Evolutionary conservation across 2,113 vertebrate species (phyloP).

Genomic region (Zapornia atra): DNA sequence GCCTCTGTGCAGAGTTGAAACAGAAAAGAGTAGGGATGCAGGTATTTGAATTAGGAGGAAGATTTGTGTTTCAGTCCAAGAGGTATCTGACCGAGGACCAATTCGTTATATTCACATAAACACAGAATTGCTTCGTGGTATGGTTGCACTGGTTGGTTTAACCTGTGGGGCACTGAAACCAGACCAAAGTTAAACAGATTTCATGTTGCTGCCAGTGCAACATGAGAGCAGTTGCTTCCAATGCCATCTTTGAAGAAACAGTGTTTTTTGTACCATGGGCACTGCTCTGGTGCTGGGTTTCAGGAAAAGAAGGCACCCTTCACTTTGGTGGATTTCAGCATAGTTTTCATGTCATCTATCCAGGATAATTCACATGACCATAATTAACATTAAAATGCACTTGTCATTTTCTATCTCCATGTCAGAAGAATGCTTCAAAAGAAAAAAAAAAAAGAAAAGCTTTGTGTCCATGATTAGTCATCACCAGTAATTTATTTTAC

Average conservation of each 20-base stretch:
- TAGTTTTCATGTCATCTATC: background rate
- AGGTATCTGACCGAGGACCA: background rate
- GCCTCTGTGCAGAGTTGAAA: background rate
- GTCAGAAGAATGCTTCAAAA: slow-evolving; percentile 4
- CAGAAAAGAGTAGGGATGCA: background rate
- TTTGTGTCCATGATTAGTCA: slow-evolving; percentile 19
- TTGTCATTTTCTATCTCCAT: background rate
- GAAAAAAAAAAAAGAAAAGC: background rate
- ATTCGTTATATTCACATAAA: background rate
- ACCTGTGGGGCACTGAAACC: background rate
- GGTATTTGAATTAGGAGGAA: background rate
- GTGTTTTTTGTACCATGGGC: background rate
- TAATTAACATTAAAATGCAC: slow-evolving; percentile 33
- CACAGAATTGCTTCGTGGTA: background rate
- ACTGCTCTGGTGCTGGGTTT: background rate
- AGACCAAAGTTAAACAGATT: background rate
- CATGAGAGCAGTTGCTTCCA: background rate
- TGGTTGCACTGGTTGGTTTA: background rate
- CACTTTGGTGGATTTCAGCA: background rate
- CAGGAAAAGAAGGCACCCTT: background rate
- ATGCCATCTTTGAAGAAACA: background rate
- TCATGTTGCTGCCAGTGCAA: background rate
- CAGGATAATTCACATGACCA: background rate
- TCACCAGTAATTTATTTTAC: slow-evolving; percentile 27
- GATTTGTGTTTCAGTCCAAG: background rate